These are phyloP conservation scores for Propithecus deckenii DNA, from an alignment of 2,797 vertebrate species.

Conservation along the genomic window DNA sequence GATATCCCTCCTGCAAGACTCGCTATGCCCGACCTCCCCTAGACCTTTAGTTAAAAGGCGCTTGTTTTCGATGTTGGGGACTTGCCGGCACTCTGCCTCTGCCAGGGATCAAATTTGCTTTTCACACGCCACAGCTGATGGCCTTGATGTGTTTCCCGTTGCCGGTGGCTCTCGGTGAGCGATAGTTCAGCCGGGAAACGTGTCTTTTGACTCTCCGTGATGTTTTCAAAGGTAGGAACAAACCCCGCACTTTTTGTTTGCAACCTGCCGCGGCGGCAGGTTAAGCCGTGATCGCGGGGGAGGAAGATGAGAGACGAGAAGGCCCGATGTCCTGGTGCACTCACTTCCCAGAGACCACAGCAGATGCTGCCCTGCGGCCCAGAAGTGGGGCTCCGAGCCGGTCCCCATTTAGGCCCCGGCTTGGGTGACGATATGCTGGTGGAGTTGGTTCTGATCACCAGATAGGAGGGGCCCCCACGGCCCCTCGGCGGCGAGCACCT, in stretches of 20 bases:
- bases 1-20: not conserved
- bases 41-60: not conserved
- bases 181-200: not conserved
- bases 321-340: fast-evolving
- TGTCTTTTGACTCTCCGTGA: not conserved
- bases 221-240: constrained; percentile 37
- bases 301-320: not conserved
- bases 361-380: not conserved
- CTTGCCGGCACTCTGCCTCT: not conserved
- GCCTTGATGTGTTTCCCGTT: not conserved
- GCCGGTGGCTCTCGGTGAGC: not conserved
- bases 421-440: fast-evolving
- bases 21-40: not conserved
- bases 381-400: not conserved
- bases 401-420: not conserved
- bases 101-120: not conserved
- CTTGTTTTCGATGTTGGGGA: not conserved
- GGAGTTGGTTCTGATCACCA: fast-evolving
- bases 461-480: not conserved
- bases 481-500: fast-evolving
- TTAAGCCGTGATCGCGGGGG: not conserved
- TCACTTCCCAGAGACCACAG: fast-evolving
- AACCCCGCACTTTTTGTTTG: not conserved
- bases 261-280: not conserved
- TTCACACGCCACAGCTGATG: not conserved